phyloP scores from a whole-genome alignment of 2,888 invertebrate species.

The Ommatoiulus sabulosus region DNA sequence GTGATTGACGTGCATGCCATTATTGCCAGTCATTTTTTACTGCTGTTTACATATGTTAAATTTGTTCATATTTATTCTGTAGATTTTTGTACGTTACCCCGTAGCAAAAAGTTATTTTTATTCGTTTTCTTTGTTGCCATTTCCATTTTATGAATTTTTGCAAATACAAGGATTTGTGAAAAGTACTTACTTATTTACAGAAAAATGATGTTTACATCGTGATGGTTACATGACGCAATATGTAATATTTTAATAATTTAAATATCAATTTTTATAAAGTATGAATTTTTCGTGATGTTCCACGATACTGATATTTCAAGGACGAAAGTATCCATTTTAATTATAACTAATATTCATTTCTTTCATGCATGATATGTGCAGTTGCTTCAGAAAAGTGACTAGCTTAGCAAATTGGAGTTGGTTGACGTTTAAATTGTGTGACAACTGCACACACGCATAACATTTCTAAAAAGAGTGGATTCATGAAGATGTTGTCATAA shows the following conservation, averaged over 20 bases:
- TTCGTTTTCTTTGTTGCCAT: no score
- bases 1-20: not conserved
- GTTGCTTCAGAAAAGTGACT: not conserved
- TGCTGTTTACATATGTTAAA: not conserved
- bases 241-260: not conserved
- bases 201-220: not conserved
- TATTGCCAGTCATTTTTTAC: not conserved
- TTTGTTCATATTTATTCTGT: no score
- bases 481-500: not conserved
- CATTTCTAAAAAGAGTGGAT: not conserved
- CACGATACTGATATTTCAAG: not conserved
- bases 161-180: not conserved
- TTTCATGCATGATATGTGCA: not conserved
- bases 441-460: not conserved
- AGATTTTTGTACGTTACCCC: no score
- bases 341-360: not conserved
- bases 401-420: not conserved
- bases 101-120: no score
- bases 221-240: not conserved
- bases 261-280: not conserved
- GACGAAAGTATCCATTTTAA: not conserved
- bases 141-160: no score
- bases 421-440: not conserved
- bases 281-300: not conserved
- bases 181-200: not conserved